These are phyloP conservation scores for Silurus aristotelis DNA, from an alignment of 2,797 vertebrate genomes.

Conservation along the genomic window DNA sequence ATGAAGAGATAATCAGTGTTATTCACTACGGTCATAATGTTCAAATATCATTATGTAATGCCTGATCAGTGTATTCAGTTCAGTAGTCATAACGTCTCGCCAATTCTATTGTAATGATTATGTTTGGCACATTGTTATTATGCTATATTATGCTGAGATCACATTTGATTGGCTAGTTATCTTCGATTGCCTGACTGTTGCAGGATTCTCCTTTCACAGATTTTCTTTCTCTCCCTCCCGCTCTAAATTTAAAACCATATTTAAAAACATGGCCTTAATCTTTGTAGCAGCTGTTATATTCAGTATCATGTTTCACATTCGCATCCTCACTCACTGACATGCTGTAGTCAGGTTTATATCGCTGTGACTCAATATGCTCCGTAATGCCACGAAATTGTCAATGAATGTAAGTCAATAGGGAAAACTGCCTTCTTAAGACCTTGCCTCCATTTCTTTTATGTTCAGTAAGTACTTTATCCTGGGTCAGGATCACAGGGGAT, in stretches of 20 bases:
- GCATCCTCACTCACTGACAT: background rate
- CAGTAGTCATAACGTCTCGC: background rate
- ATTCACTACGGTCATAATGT: too few relatives aligned
- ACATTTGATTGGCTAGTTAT: background rate
- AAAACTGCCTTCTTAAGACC: background rate
- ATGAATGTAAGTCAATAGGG: background rate
- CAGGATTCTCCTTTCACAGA: background rate
- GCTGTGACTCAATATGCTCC: background rate
- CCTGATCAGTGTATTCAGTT: too few relatives aligned
- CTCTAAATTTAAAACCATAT: conserved; percentile 15
- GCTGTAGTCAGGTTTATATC: background rate
- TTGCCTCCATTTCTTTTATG: background rate
- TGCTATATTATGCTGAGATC: background rate
- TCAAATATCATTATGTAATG: too few relatives aligned
- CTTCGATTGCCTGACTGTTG: background rate
- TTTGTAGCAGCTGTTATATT: conserved; percentile 11
- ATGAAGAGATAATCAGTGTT: too few relatives aligned
- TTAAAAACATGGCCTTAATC: conserved; percentile 21
- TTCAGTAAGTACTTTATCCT: background rate
- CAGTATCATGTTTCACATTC: background rate
- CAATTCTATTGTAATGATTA: background rate
- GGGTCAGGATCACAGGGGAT: background rate
- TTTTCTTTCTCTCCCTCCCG: background rate
- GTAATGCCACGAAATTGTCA: background rate
- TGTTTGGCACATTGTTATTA: background rate